Evolutionary conservation across 2,888 invertebrate genomes (phyloP), one percentile per base, ranked within the genome.

Genomic region (Sylvicola cinctus): DNA sequence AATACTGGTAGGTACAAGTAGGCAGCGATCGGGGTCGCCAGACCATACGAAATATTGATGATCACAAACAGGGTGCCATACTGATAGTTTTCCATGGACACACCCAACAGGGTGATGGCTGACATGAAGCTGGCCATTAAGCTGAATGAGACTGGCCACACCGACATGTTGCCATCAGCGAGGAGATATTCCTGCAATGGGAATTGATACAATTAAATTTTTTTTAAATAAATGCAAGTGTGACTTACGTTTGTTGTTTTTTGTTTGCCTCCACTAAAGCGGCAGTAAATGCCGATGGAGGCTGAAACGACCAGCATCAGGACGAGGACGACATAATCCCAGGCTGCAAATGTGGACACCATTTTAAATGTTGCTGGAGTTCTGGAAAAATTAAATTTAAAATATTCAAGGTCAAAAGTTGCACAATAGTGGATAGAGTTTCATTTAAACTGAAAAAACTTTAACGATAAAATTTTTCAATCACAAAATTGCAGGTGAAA

Each of bases 51-150:
- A 31, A 84, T 42, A 50, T 84, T 83, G 31, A 83, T 75, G 14
- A 78, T 58, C 11, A 76, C 62, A 54, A 88, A 85, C 49, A 78
- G 74, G 41, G 80, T 72, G 34, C 88, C 87, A 48, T 68, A 78
- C 43, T 71, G 71, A 55, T 88, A 90, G 51, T 74, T 81, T 55
- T 91, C 90, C 29, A 35, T 36, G 23, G 85, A 80, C 3, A 87
- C 80, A 12, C 90, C 90, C n/a, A 91, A 62, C 28, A 90, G 54
- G 1, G 85, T 83, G 35, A 90, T 72, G 23, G 88, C 84, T 2
- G 88, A 88, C 77, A 90, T 83, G 52, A 88, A 88, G 28, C 85
- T 84, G n/a, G 87, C 85, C 78, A 88, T 84, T 37, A 90, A 55
- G 3, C 87, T 87, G 41, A 88, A 79, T 4, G 85, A 78, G 2